Evolutionary conservation across 2,797 vertebrate genomes (phyloP).

Genomic region (Amphiprion clarkii): DNA sequence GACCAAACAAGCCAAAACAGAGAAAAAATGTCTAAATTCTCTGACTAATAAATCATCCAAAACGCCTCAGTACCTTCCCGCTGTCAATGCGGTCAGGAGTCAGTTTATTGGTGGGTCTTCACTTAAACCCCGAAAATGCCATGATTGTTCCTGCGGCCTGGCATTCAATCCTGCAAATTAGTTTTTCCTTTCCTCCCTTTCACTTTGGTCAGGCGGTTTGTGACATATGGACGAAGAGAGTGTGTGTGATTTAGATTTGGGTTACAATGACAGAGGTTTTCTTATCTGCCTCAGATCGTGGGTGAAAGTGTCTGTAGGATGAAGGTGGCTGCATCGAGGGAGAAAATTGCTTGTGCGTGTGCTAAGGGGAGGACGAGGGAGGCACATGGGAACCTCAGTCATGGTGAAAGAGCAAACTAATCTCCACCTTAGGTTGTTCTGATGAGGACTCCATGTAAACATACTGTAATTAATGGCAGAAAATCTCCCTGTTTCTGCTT

Average conservation of each 20-base stretch:
- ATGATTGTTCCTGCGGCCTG: constrained; percentile 30
- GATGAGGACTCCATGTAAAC: constrained; percentile 64
- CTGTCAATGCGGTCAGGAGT: constrained; percentile 46
- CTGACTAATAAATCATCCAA: constrained; percentile 62
- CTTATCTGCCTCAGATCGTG: constrained; percentile 55
- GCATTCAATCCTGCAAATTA: constrained; percentile 33
- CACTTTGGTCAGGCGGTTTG: constrained; percentile 18
- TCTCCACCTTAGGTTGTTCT: constrained; percentile 56
- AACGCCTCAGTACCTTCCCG: constrained; percentile 39
- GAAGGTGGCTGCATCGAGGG: constrained; percentile 30
- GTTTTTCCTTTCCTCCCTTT: constrained; percentile 32
- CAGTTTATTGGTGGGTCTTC: constrained; percentile 63
- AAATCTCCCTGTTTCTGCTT: constrained; percentile 33
- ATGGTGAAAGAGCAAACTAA: constrained; percentile 63
- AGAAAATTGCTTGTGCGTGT: constrained; percentile 14
- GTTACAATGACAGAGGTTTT: constrained; percentile 43
- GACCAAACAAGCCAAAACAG: constrained; percentile 57
- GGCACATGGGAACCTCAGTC: constrained; percentile 50
- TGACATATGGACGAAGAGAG: constrained; percentile 30
- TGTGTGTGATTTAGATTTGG: constrained; percentile 11
- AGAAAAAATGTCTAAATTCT: constrained; percentile 26
- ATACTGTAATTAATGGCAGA: constrained; percentile 69
- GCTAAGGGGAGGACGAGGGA: constrained; percentile 24
- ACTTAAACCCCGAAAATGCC: constrained; percentile 59
- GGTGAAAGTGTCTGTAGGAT: constrained; percentile 48